Base-by-base conservation (phyloP, 2,113 vertebrate species). In the Pandion haliaetus region DNA sequence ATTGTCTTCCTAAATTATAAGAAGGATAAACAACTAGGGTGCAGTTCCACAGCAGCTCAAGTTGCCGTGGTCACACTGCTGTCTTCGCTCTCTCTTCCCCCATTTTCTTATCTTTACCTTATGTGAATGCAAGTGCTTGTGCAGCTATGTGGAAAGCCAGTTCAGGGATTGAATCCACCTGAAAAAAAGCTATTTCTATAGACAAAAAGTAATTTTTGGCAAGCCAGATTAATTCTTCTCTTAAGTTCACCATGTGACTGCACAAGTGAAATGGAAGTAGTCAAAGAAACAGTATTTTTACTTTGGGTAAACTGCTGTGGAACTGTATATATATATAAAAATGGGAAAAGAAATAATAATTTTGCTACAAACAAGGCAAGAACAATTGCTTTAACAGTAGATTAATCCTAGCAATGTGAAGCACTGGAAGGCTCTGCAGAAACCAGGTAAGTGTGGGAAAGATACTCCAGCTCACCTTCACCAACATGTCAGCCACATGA, bases 401-500 rank as follows among this genome's bases (percentile, higher is more conserved):
- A 26, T 52, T 29, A 79, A 57, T 47, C 31, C 29, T 21, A 57
- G 31, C 16, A 78, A n/a, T 31, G 10, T 47, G 38, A 89, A 82
- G 38, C 38, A 73, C 59, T 12, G 28, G 29, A 63, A 81, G 32
- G 12, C 45, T 77, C 36, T 73, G 54, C 54, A 82, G 70, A 69
- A 89, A 62, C 14, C 38, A 76, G 15, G n/a, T 1, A 36, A 57
- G 49, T 31, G 47, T 12, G 14, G 42, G 29, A 82, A 67, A 36
- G 17, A n/a, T 7, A 14, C 25, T 36, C 7, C 57, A 72, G 54
- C 95, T 95, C 81, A 99, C 99, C 99, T 99, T 98, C 74, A 99
- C 99, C 59, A 99, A 95, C 98, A 99, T 99, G 97, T 99, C 99
- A 9, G 99, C 99, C 67, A 99, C 98, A 1, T 99, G 99, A 71